phyloP scores from a whole-genome alignment of 2,888 invertebrate genomes.

The Melipona bicolor region DNA sequence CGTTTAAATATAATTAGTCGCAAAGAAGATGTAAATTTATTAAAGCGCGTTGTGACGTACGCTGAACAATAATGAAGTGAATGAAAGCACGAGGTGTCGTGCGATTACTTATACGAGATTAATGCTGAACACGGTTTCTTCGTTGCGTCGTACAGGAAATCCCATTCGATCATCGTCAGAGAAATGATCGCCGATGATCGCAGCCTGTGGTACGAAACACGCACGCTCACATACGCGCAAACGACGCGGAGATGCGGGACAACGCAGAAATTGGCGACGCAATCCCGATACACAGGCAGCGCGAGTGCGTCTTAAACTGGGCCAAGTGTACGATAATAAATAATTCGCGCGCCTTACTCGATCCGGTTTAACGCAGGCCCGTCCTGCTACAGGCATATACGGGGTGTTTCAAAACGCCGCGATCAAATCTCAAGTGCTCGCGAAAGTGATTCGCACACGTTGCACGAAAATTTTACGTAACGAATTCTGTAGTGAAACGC shows the following conservation, averaged over 20 bases:
- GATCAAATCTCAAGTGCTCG: not conserved
- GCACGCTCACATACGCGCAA: not conserved
- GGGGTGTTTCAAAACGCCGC: constrained; percentile 6
- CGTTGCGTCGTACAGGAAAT: not conserved
- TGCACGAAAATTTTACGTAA: too few relatives aligned
- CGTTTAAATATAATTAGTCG: not conserved
- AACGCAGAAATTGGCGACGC: constrained; percentile 51
- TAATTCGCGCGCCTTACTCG: constrained; percentile 68
- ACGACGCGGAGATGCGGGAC: constrained; percentile 26
- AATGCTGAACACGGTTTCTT: not conserved
- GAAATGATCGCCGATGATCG: not conserved
- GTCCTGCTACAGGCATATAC: not conserved
- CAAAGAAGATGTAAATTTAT: not conserved
- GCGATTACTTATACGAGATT: not conserved
- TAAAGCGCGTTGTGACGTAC: not conserved
- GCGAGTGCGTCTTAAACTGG: constrained; percentile 64
- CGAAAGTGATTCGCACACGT: too few relatives aligned
- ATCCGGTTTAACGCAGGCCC: constrained; percentile 60
- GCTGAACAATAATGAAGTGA: not conserved
- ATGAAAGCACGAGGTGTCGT: not conserved
- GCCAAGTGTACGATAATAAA: constrained; percentile 76
- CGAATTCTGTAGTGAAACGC: too few relatives aligned
- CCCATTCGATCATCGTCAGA: constrained; percentile 10
- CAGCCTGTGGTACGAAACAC: not conserved
- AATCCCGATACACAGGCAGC: constrained; percentile 28